Evolutionary conservation across 2,797 vertebrate species (phyloP).

Genomic region (Coccyzus lansbergi): DNA sequence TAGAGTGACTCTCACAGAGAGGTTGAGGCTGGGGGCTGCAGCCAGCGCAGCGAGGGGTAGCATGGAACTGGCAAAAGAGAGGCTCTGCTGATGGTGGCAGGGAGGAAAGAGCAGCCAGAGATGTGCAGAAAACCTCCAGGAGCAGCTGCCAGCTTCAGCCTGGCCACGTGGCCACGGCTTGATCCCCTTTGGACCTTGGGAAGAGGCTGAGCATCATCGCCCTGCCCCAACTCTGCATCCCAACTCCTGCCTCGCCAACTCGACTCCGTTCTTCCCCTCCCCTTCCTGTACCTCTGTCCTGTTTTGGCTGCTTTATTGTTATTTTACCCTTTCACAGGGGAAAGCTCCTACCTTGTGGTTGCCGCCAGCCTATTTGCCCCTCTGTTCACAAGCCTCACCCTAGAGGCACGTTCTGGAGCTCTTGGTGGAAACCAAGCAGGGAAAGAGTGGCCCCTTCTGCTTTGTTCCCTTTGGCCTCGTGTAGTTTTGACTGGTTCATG

Average conservation of each 20-base stretch:
- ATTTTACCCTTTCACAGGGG: accelerated
- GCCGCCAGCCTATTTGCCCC: background rate
- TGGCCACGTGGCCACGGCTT: background rate
- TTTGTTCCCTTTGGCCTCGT: background rate
- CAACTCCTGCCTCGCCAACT: background rate
- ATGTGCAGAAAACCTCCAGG: background rate
- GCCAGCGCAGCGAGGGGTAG: background rate
- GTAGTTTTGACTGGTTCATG: background rate
- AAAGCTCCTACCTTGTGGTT: background rate
- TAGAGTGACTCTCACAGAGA: accelerated
- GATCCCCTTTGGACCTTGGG: background rate
- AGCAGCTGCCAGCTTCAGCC: background rate
- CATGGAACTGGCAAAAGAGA: background rate
- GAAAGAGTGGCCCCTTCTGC: background rate
- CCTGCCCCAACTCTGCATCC: background rate
- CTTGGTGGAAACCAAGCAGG: background rate
- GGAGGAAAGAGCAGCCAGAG: slow-evolving; percentile 15
- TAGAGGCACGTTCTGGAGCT: background rate
- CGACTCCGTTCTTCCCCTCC: background rate
- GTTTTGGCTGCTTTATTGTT: background rate
- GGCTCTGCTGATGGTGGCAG: background rate
- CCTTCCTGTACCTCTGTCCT: background rate
- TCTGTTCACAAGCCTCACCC: background rate
- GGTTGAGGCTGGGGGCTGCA: background rate
- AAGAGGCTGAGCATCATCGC: background rate